Base-by-base conservation (phyloP, 1,140 invertebrate genomes). In the Monochamus saltuarius region DNA sequence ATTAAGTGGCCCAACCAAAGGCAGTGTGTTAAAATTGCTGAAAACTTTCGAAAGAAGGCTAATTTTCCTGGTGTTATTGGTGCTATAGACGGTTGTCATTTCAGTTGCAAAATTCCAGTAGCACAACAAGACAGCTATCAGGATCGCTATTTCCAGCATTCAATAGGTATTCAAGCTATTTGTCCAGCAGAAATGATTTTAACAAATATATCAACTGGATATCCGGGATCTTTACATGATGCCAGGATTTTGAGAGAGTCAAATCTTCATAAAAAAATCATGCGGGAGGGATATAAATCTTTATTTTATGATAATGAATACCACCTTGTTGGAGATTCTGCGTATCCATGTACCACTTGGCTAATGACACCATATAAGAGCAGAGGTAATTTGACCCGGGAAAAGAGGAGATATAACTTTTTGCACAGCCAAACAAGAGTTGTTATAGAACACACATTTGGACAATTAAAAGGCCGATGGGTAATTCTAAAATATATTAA, bases 51-150 rank as follows among this genome's bases (percentile, higher is more conserved):
- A 17, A 22, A 17, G 7, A 46, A 46, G 22, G 10, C 14, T 1
- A 17, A 46, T 46, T 22, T 22, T 17, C 14, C 14, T 46, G 22
- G 22, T 9, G 22, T 29, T 6, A 29, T 29, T 3, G 22, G 22
- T 3, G 22, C 22, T 29, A 29, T 29, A 29, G 22, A 29, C 3
- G 43, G 43, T 8, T 17, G 14, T 14, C 43, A 46, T 46, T 17
- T 46, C 43, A 46, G 14, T 46, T 46, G 43, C 22, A 46, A 14
- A 46, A 22, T 46, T 17, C 43, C 43, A 3, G 43, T 17, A 13
- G 3, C 9, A 10, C 43, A 46, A 22, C 43, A 46, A 13, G 43
- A 46, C 43, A 46, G 43, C 14, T 46, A 46, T 46, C 43, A 46
- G 13, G 22, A 46, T 22, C 16, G 43, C 3, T 17, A 46, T 14